Percentiles rank a stretch among this genome's conserved stretches.
Evolutionary conservation across 1,140 invertebrate genomes (phyloP).

Genomic region (Wasmannia auropunctata): DNA sequence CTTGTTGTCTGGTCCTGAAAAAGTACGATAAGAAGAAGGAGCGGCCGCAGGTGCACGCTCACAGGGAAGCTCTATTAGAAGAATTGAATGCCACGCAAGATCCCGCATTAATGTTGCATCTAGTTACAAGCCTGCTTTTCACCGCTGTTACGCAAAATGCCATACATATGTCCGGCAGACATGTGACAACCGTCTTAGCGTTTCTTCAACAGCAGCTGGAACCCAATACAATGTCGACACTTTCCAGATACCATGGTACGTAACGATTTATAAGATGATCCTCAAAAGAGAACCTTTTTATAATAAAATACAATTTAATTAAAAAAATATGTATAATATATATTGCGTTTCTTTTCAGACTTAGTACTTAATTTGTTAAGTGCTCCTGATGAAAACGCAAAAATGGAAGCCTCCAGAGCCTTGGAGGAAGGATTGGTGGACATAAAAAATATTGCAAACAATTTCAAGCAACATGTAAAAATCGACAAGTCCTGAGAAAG

Average conservation of each 20-base stretch:
- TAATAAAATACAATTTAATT: slow-evolving; percentile 22
- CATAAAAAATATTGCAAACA: slow-evolving; percentile 86
- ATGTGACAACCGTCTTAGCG: slow-evolving; percentile 92
- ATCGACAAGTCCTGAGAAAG: slow-evolving; percentile 69
- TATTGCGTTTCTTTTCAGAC: slow-evolving; percentile 78
- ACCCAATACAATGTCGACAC: slow-evolving; percentile 86
- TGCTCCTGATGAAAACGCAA: slow-evolving; percentile 81
- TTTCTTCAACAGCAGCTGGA: slow-evolving; percentile 90
- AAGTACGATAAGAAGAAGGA: slow-evolving; percentile 96
- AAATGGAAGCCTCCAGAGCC: slow-evolving; percentile 79
- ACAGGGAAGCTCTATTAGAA: slow-evolving; percentile 92
- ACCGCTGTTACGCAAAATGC: slow-evolving; percentile 92
- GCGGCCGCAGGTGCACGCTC: slow-evolving; percentile 90
- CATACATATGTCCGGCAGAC: slow-evolving; percentile 95
- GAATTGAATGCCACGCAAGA: slow-evolving; percentile 91
- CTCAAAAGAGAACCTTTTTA: slow-evolving; percentile 20
- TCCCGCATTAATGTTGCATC: slow-evolving; percentile 93
- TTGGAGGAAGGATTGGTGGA: slow-evolving; percentile 82
- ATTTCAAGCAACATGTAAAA: slow-evolving; percentile 84
- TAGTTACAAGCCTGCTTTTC: slow-evolving; percentile 93
- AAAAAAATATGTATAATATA: too few species aligned
- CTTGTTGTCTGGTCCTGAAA: slow-evolving; percentile 93
- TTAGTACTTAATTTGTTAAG: slow-evolving; percentile 88
- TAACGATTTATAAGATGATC: slow-evolving; percentile 54
- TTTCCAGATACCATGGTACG: slow-evolving; percentile 92